phyloP scores from a whole-genome alignment of 2,888 invertebrate species.

The Rhagonycha fulva region DNA sequence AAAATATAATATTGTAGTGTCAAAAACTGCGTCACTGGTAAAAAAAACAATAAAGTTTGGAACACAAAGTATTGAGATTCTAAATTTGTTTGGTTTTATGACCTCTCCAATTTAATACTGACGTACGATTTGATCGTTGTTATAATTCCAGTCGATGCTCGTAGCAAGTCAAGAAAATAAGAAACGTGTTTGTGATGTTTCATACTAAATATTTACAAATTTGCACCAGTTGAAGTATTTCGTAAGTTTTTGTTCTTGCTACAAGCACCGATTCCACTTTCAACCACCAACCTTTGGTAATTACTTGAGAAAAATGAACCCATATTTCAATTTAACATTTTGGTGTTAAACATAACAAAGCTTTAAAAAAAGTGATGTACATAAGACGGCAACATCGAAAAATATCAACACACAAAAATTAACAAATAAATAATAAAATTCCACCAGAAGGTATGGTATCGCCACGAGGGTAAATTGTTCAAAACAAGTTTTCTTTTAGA shows the following conservation, averaged over 20 bases:
- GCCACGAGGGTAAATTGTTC: neutral
- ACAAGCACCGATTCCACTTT: neutral
- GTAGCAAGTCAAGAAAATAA: neutral
- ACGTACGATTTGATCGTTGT: neutral
- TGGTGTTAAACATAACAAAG: slow-evolving; percentile 9
- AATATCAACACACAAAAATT: neutral
- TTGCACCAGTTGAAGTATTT: neutral
- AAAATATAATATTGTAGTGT: neutral
- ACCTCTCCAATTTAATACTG: neutral
- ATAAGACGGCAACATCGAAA: slow-evolving; percentile 1
- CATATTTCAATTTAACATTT: slow-evolving; percentile 1
- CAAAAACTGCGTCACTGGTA: neutral
- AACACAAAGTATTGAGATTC: neutral
- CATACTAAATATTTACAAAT: neutral
- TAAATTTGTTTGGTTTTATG: neutral
- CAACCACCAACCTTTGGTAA: neutral
- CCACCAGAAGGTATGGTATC: neutral
- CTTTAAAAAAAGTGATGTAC: slow-evolving; percentile 13
- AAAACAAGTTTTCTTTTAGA: neutral
- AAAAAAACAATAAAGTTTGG: no score
- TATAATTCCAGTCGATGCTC: neutral
- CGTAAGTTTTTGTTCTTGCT: neutral
- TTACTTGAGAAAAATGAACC: neutral
- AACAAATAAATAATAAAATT: neutral
- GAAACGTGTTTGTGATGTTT: neutral